Evolutionary conservation across 2,797 vertebrate species (phyloP), one percentile per base, ranked within the genome.

Genomic region (Tachyglossus aculeatus): DNA sequence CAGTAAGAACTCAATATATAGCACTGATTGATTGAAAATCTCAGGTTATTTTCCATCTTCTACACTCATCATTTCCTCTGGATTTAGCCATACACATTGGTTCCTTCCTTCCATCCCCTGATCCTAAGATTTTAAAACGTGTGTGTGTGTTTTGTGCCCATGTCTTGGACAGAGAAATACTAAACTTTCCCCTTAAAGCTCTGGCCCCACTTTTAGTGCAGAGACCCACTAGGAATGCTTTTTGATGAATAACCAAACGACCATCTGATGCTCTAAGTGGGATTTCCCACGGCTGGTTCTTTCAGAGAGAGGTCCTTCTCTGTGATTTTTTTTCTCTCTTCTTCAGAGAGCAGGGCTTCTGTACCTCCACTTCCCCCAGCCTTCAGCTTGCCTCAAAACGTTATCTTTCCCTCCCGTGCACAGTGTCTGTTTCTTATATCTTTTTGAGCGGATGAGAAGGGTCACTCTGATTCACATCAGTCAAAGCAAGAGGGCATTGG

Each of bases 361-460:
- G 4, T 10, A 47, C 36, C 13, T 19, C 36, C 27, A 50, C 24
- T 47, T 6, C 40, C 50, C 32, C 7, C 12, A 31, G 6, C 18
- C 48, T 27, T 3, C 21, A 59, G 51, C 14, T 41, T 40, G 54
- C 31, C 0, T 5, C 51, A 29, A 16, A 14, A 16, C 9, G 15
- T 38, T 53, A 12, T 64, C 72, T 73, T 71, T 78, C 66, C 51
- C 41, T 59, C 21, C 55, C 18, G 50, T 32, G 58, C 0, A 0
- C 15, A 3, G 3, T 9, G 31, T 59, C 33, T 70, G 40, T 16
- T 82, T 81, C 70, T 67, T 63, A 73, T 61, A 74, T 39, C 31
- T 1, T 2, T 44, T 22, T 58, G 44, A 74, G 80, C 39, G 37
- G 36, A 65, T 71, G 58, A 48, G 60, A 76, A 75, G n/a, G 58